A percentile compares a stretch with the other conserved stretches of the same genome.
Evolutionary conservation across 2,797 vertebrate genomes (phyloP).

Genomic region (Halcyon chelicuti): DNA sequence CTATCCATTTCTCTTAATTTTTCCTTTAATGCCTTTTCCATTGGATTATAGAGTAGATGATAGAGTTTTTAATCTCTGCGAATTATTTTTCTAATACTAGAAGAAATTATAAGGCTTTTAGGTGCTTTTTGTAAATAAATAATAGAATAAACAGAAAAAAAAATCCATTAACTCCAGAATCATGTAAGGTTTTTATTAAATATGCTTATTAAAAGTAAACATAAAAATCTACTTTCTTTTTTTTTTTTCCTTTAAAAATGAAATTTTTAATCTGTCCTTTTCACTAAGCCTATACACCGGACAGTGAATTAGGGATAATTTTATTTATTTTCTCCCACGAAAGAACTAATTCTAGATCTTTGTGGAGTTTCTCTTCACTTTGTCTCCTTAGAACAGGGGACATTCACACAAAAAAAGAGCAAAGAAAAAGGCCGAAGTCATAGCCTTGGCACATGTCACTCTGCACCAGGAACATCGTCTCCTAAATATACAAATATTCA

Average conservation of each 20-base stretch:
- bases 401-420: not conserved
- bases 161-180: not conserved
- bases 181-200: not conserved
- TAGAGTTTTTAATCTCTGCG: not conserved
- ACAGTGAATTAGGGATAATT: not conserved
- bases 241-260: not conserved
- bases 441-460: not conserved
- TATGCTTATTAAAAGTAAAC: not conserved
- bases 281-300: not conserved
- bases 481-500: not conserved
- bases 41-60: not conserved
- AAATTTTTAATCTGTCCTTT: not conserved
- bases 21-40: not conserved
- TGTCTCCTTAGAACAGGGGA: not conserved
- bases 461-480: not conserved
- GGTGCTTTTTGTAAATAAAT: not conserved
- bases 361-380: not conserved
- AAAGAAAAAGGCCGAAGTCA: not conserved
- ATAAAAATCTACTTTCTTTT: not conserved
- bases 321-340: not conserved
- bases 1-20: not conserved
- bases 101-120: fast-evolving
- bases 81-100: not conserved
- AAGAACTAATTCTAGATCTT: not conserved
- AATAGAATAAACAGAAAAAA: not conserved